Evolutionary conservation across 2,113 vertebrate species (phyloP), one percentile per base, ranked within the genome.

Genomic region (Xiphorhynchus elegans): DNA sequence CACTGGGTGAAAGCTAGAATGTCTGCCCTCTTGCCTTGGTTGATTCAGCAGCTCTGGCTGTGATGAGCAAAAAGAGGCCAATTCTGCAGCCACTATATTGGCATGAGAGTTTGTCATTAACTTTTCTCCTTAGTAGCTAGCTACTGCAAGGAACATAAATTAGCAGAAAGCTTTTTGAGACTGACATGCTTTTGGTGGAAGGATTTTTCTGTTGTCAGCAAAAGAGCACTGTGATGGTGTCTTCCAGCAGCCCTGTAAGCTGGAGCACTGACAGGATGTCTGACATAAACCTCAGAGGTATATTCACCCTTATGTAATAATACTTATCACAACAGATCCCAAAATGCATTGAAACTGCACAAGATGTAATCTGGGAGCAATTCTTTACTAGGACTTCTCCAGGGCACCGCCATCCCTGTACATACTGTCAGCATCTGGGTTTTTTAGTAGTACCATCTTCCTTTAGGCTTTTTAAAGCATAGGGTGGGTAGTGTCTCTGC

Each of bases 121-220:
- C 4, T 92, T 72, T 78, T 5, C 13, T 89, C 46, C 46, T 80
- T 47, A 50, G 60, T 29, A 78, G 44, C 52, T 60, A 77, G 10
- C 35, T 74, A 64, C 42, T 10, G 7, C 60, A 87, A 82, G 35
- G 24, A 95, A 88, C 50, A 83, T 87, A 94, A 95, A 95, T 95
- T 83, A 96, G 10, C 28, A 44, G 37, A 81, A 79, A 92, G 64
- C 64, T 88, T 92, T 95, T 62, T 90, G 70, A 85, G 39, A 39
- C n/a, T 90, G 91, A 62, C 76, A 77, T 49, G 84, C 84, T 95
- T 90, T 94, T 85, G 94, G 74, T 13, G 39, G n/a, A 12, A 88
- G 72, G n/a, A 83, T 62, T 92, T 84, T 95, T 72, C 64, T 72
- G 23, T 40, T 78, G 89, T 95, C 88, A 97, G 89, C 92, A 96